These are phyloP conservation scores for Lithobates sylvaticus DNA, from an alignment of 2,797 vertebrate species.

Conservation along the genomic window DNA sequence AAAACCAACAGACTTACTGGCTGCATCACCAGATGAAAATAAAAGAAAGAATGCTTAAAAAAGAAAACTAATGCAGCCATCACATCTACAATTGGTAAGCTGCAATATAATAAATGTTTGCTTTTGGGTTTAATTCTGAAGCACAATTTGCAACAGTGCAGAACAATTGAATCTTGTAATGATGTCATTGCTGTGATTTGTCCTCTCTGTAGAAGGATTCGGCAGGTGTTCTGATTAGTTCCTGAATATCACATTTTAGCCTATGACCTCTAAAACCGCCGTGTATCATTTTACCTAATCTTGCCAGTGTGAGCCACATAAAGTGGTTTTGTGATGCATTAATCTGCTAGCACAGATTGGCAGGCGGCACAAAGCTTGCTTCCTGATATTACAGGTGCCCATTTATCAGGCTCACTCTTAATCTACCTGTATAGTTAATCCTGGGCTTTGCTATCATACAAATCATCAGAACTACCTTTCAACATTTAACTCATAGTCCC, in stretches of 20 bases:
- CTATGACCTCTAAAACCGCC: conserved; percentile 1
- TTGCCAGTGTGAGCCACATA: not conserved
- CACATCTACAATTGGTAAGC: too few species aligned
- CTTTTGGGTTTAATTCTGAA: not conserved
- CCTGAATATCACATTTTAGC: conserved; percentile 9
- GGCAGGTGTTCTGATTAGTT: not conserved
- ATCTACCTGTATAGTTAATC: not conserved
- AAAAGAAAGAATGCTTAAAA: too few species aligned
- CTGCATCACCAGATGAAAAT: too few species aligned
- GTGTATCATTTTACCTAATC: conserved; percentile 29
- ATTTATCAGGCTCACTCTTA: not conserved
- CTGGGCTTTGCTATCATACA: not conserved
- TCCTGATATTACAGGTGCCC: not conserved
- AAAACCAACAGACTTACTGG: too few species aligned
- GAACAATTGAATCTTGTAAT: not conserved
- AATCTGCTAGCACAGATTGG: not conserved
- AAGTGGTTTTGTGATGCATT: conserved; percentile 1
- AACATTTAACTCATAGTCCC: not conserved
- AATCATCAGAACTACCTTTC: not conserved
- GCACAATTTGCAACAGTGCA: not conserved
- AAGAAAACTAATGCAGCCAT: too few species aligned
- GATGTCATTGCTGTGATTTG: not conserved
- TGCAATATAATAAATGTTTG: too few species aligned
- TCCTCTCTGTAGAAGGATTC: not conserved
- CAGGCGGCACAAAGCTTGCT: not conserved